Conservation (phyloP, 2,113 vertebrate species). For the Platysteira castanea region DNA sequence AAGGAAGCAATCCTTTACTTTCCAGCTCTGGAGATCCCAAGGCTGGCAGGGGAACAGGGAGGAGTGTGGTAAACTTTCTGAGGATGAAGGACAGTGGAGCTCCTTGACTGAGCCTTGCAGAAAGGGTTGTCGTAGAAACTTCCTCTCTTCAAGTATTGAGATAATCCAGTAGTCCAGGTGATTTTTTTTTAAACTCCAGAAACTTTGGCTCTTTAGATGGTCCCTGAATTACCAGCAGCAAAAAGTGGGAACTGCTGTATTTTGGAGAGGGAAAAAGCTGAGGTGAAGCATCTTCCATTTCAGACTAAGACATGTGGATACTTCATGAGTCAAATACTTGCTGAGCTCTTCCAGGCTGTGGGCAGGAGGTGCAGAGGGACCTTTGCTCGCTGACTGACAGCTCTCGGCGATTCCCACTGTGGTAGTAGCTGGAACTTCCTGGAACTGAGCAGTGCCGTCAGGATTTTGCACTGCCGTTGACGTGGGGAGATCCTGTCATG, state of each 20-base stretch:
- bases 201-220: not conserved
- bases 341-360: not conserved
- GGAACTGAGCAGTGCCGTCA: not conserved
- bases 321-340: not conserved
- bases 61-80: not conserved
- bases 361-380: not conserved
- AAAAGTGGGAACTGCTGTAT: not conserved
- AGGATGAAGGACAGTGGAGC: not conserved
- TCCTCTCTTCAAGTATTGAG: not conserved
- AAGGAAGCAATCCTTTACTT: not conserved
- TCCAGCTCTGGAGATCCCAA: not conserved
- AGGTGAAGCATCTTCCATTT: not conserved
- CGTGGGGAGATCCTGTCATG: not conserved
- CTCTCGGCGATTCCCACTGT: rapidly evolving
- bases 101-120: not conserved
- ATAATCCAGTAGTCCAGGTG: not conserved
- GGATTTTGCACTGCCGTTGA: not conserved
- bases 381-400: not conserved
- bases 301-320: not conserved
- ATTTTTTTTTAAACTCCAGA: not conserved
- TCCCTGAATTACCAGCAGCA: not conserved
- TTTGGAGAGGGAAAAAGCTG: not conserved
- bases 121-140: not conserved
- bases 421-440: not conserved
- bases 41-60: not conserved